phyloP scores from a whole-genome alignment of 2,888 invertebrate species.

The Drosophila falleni region DNA sequence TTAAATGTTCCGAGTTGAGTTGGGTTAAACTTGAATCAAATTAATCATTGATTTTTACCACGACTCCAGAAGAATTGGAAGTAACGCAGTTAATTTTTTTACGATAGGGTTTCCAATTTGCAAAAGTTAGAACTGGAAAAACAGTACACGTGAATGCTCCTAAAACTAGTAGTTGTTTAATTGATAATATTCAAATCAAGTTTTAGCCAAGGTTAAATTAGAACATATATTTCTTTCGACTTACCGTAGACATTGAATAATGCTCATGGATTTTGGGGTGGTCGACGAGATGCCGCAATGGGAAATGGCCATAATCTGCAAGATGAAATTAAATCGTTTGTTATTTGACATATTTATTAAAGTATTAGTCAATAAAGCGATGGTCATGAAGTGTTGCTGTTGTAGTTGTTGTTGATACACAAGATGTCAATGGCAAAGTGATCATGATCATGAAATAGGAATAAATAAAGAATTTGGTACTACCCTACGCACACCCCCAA shows the following conservation, averaged over 20 bases:
- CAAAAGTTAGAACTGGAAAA: slow-evolving; percentile 44
- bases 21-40: slow-evolving; percentile 29
- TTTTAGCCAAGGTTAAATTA: not conserved
- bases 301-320: slow-evolving; percentile 87
- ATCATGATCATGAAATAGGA: slow-evolving; percentile 29
- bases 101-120: slow-evolving; percentile 34
- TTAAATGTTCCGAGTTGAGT: slow-evolving; percentile 32
- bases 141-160: slow-evolving; percentile 37
- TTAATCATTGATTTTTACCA: slow-evolving; percentile 16
- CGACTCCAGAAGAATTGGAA: slow-evolving; percentile 6
- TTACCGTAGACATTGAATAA: slow-evolving; percentile 93
- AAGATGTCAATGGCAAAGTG: slow-evolving; percentile 24
- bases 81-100: slow-evolving; percentile 1
- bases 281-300: slow-evolving; percentile 88
- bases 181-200: slow-evolving; percentile 3
- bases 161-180: not conserved
- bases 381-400: slow-evolving; percentile 47
- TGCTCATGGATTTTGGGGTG: slow-evolving; percentile 88
- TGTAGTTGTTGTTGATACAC: slow-evolving; percentile 1
- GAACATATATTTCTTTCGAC: slow-evolving; percentile 48
- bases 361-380: slow-evolving; percentile 9
- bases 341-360: not conserved
- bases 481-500: slow-evolving; percentile 86
- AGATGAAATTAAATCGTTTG: slow-evolving; percentile 1
- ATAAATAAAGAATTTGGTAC: slow-evolving; percentile 81